These are phyloP conservation scores for Didymodactylos carnosus DNA, from an alignment of 2,888 invertebrate genomes.

Conservation along the genomic window DNA sequence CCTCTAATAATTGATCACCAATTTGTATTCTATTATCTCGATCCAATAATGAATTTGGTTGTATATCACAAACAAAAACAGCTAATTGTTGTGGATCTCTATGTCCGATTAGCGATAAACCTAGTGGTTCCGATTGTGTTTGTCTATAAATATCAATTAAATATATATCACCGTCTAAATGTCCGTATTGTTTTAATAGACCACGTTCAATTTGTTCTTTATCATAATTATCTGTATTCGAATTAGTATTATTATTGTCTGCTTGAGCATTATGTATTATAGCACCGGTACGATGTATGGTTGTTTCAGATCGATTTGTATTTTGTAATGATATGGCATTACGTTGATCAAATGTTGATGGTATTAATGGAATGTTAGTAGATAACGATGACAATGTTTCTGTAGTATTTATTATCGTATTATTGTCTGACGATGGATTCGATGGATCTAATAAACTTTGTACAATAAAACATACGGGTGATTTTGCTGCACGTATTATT, in stretches of 20 bases:
- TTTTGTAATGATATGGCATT: too few species aligned
- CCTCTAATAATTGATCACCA: constrained; percentile 14
- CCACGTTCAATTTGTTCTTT: background rate
- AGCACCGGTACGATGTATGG: too few species aligned
- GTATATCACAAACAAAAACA: constrained; percentile 14
- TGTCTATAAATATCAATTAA: background rate
- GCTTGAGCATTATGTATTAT: too few species aligned
- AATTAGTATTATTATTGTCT: background rate
- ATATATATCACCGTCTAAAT: background rate
- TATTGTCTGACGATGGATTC: background rate
- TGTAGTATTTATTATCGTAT: background rate
- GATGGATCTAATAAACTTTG: constrained; percentile 45
- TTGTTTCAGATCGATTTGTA: background rate
- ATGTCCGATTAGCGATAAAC: constrained; percentile 7
- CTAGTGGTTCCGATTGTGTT: background rate
- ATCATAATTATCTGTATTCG: background rate
- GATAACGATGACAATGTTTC: background rate
- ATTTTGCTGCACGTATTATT: constrained; percentile 70
- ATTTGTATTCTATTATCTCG: background rate
- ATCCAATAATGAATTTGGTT: constrained; percentile 2
- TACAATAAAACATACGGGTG: constrained; percentile 67
- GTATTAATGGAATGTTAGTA: background rate
- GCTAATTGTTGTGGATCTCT: constrained; percentile 4
- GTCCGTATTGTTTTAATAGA: background rate
- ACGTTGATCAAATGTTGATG: too few species aligned